Conservation (phyloP, 2,113 vertebrate genomes). For the Hemiscyllium ocellatum region DNA sequence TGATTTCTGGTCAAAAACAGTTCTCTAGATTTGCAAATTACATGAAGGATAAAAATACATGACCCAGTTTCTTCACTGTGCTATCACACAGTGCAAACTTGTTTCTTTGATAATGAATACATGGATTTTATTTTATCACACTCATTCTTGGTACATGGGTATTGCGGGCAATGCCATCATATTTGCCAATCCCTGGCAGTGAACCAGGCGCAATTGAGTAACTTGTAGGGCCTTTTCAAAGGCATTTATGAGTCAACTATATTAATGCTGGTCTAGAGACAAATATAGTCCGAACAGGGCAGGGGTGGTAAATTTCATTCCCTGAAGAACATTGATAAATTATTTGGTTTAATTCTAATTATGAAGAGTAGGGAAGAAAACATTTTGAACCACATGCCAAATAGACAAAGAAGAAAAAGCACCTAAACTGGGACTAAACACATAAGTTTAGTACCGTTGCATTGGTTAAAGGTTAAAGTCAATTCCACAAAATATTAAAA, state of each 20-base stretch:
- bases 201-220: not conserved
- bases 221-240: not conserved
- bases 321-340: not conserved
- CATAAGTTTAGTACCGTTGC: not conserved
- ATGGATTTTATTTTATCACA: not conserved
- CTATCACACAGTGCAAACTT: not conserved
- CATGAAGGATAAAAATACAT: conserved; percentile 3
- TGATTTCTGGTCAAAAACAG: not conserved
- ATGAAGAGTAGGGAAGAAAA: not conserved
- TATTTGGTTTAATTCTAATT: not conserved
- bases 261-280: not conserved
- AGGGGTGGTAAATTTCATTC: not conserved
- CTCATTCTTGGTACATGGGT: not conserved
- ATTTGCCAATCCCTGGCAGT: not conserved
- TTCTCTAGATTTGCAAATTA: not conserved
- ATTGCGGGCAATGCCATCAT: not conserved
- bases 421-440: not conserved
- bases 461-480: not conserved
- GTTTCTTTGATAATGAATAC: not conserved
- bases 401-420: not conserved
- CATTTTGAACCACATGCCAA: not conserved
- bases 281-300: not conserved
- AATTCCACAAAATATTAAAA: not conserved
- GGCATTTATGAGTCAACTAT: not conserved
- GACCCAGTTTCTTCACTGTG: not conserved